phyloP scores from a whole-genome alignment of 2,797 vertebrate species.

The Synaphobranchus kaupii region DNA sequence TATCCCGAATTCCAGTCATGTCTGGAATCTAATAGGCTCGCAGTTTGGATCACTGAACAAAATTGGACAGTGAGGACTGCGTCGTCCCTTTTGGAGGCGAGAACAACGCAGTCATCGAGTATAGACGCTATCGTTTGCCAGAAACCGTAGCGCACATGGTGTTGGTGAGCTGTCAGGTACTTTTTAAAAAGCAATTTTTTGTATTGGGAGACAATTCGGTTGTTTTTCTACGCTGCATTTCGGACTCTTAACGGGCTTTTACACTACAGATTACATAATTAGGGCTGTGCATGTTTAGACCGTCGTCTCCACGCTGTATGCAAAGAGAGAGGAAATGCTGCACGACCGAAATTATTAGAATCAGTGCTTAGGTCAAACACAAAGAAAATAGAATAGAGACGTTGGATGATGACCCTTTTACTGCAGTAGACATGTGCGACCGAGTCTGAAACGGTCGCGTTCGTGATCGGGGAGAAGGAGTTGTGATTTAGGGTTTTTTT shows the following conservation, averaged over 20 bases:
- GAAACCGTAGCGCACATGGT: constrained; percentile 19
- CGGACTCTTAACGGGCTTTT: background rate
- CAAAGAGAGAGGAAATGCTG: constrained; percentile 32
- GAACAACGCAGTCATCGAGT: constrained; percentile 8
- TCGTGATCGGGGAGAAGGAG: constrained; percentile 46
- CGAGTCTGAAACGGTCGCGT: constrained; percentile 65
- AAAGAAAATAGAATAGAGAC: constrained; percentile 36
- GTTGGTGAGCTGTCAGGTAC: constrained; percentile 28
- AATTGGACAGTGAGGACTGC: constrained; percentile 21
- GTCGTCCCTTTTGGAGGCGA: background rate
- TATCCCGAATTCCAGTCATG: constrained; percentile 58
- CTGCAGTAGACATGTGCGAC: constrained; percentile 47
- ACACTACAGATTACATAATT: constrained; percentile 7
- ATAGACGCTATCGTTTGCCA: background rate
- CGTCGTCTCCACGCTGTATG: constrained; percentile 14
- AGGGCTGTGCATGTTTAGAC: background rate
- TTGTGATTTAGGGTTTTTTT: constrained; percentile 62
- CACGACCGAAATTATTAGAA: constrained; percentile 37
- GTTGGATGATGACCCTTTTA: constrained; percentile 52
- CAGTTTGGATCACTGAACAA: constrained; percentile 29
- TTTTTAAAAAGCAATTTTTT: constrained; percentile 27
- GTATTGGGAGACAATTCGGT: constrained; percentile 2
- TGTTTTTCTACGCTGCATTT: constrained; percentile 13
- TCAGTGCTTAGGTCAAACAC: constrained; percentile 15
- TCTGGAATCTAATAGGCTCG: constrained; percentile 31